Evolutionary conservation across 2,797 vertebrate genomes (phyloP).

Genomic region (Pantherophis alleghaniensis): DNA sequence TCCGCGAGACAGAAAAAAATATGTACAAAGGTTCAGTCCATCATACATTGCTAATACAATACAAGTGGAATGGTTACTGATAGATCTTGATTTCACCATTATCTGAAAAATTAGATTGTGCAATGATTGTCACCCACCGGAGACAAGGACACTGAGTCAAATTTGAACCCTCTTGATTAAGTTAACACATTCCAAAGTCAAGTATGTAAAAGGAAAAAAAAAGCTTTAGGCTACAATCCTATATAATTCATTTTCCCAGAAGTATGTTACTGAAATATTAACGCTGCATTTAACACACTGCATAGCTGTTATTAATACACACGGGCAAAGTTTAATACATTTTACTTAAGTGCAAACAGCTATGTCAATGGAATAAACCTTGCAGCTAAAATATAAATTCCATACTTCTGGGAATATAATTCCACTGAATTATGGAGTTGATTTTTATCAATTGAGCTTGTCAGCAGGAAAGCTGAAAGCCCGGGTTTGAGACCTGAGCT

Average conservation of each 20-base stretch:
- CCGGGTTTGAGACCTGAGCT: no score
- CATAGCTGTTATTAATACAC: background rate
- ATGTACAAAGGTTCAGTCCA: background rate
- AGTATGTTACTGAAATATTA: background rate
- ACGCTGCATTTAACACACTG: background rate
- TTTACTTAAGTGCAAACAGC: background rate
- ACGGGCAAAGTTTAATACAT: background rate
- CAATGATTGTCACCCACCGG: background rate
- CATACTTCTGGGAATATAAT: no score
- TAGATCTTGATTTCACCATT: background rate
- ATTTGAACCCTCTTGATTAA: background rate
- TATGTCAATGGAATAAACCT: background rate
- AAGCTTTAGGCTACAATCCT: background rate
- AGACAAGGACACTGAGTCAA: background rate
- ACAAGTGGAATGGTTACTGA: background rate
- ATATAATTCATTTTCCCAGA: background rate
- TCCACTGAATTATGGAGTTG: background rate
- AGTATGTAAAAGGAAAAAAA: background rate
- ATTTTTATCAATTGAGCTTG: background rate
- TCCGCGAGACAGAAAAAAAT: background rate
- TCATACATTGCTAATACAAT: background rate
- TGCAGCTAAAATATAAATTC: background rate
- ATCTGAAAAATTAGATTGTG: background rate
- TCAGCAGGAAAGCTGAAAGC: no score
- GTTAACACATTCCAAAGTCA: background rate